A percentile compares a stretch with the other conserved stretches of the same genome.
Evolutionary conservation across 2,888 invertebrate genomes (phyloP).

Genomic region (Azorinus chamasolen): DNA sequence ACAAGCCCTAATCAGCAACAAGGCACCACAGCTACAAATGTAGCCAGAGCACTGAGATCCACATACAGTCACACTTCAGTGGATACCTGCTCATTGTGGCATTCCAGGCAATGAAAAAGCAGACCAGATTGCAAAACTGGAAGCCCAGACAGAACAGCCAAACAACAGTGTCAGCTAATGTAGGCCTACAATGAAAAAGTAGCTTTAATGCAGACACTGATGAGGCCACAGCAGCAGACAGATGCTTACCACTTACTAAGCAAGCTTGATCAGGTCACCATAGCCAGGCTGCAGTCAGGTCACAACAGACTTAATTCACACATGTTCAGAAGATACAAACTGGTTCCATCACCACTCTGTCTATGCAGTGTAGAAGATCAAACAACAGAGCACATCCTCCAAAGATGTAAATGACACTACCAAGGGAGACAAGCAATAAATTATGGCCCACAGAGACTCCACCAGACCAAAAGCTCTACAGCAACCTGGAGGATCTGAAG

Average conservation of each 20-base stretch:
- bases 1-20: constrained; percentile 9
- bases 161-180: background rate
- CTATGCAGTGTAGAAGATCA: background rate
- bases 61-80: background rate
- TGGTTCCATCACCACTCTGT: background rate
- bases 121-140: background rate
- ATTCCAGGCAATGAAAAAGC: too few relatives aligned
- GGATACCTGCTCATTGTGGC: background rate
- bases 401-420: background rate
- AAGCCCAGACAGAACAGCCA: background rate
- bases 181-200: background rate
- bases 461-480: background rate
- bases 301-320: constrained; percentile 8
- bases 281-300: background rate
- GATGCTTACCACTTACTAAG: constrained; percentile 26
- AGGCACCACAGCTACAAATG: background rate
- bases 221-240: background rate
- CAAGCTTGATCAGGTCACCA: constrained; percentile 13
- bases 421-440: too few relatives aligned
- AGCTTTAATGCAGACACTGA: background rate
- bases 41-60: background rate
- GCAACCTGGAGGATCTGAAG: too few relatives aligned
- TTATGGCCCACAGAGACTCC: background rate
- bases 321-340: constrained; percentile 5
- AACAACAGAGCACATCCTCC: background rate